A percentile compares a stretch with the other conserved stretches of the same genome.
These are phyloP conservation scores for Diorhabda elongata DNA, from an alignment of 1,140 invertebrate genomes.

Conservation along the genomic window DNA sequence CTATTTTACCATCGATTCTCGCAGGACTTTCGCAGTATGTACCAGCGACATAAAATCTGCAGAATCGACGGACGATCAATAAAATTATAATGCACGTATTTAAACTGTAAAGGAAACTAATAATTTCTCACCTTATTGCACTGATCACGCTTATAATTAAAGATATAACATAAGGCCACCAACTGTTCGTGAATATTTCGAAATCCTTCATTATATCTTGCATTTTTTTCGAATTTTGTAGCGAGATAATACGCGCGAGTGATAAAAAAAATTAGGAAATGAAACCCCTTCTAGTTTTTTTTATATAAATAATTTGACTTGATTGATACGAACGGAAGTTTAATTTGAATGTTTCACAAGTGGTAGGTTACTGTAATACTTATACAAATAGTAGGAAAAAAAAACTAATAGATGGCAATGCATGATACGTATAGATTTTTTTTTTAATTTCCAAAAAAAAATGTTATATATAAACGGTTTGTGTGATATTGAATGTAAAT, in stretches of 20 bases:
- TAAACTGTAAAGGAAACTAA: slow-evolving; percentile 10
- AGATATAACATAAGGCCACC: slow-evolving; percentile 36
- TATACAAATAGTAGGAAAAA: no score
- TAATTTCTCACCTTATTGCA: slow-evolving; percentile 33
- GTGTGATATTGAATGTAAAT: no score
- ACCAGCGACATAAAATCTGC: slow-evolving; percentile 48
- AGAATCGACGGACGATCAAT: slow-evolving; percentile 14
- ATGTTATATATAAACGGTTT: no score
- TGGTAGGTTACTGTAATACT: no score
- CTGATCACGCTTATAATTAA: slow-evolving; percentile 35
- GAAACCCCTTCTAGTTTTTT: background rate
- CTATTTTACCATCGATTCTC: slow-evolving; percentile 52
- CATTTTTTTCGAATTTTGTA: slow-evolving; percentile 6
- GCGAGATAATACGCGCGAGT: no score
- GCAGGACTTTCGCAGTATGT: slow-evolving; percentile 43
- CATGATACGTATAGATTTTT: no score
- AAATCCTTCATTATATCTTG: slow-evolving; percentile 21
- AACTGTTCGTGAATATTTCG: slow-evolving; percentile 26
- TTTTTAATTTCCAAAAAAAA: no score
- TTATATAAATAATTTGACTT: background rate
- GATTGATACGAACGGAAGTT: background rate
- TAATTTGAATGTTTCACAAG: background rate
- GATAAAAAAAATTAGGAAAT: background rate
- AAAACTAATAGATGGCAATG: no score
- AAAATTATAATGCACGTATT: background rate